Base-by-base conservation (phyloP, 2,888 invertebrate species). In the Euzophera pinguis region DNA sequence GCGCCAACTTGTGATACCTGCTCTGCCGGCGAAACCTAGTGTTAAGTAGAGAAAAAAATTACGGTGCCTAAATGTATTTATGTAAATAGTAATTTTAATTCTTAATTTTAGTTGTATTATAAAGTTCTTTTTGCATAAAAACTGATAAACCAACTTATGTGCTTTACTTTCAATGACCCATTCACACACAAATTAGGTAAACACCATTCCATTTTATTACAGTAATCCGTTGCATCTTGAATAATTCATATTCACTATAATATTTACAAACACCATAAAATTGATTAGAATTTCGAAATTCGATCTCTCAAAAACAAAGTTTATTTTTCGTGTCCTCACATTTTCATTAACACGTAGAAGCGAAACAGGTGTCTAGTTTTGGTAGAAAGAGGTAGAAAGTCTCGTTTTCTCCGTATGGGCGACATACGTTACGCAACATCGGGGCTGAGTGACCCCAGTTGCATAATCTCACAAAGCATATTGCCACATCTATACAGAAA, bases 21-120 rank as follows among this genome's bases (percentile, higher is more conserved):
- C 82, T 84, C 72, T 75, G 88, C 84, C 87, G 86, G 86, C 88
- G 86, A 82, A 79, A 82, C 63, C 66, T 86, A 88, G 83, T 78
- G 72, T 64, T 89, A 90, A 89, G 89, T 89, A 89, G 88, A 82
- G 82, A 88, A 89, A 89, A 34, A 90, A 89, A 88, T 87, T 89
- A 89, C 90, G 90, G 90, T 90, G 90, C 89, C 90, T 89, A 89
- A 90, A 90, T 90, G 90, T 90, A 90, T 90, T 90, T 90, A 90
- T 90, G 90, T 90, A 90, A 90, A 90, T 90, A 90, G 90, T 90
- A 89, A 89, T 89, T 89, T 90, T 90, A 89, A 87, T 84, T 79
- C 82, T 73, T 81, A 71, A 75, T 82, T 81, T 71, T 89, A 90
- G 87, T 80, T 88, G 84, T 90, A 88, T 80, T 75, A 87, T 88